Evolutionary conservation across 2,888 invertebrate genomes (phyloP).

Genomic region (Tinea pellionella): DNA sequence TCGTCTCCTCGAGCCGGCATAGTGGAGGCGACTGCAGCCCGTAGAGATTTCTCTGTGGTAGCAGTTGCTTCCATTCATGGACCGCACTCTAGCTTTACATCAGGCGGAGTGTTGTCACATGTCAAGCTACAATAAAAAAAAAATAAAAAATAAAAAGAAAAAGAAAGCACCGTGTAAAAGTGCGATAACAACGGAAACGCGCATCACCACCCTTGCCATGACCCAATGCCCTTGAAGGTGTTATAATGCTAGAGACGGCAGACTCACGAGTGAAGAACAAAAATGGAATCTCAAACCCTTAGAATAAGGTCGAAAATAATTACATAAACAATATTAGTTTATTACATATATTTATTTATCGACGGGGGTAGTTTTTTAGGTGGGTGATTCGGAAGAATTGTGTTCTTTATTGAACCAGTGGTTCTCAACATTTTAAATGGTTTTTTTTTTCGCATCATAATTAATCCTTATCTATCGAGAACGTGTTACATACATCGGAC

Average conservation of each 20-base stretch:
- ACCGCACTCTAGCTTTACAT: too few species aligned
- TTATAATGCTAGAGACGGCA: neutral
- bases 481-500: too few species aligned
- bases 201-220: neutral
- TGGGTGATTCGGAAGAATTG: neutral
- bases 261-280: neutral
- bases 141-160: neutral
- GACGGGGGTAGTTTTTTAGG: neutral
- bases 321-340: neutral
- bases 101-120: too few species aligned
- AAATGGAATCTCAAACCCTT: neutral
- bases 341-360: neutral
- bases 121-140: too few species aligned
- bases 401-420: neutral
- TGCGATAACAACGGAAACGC: neutral
- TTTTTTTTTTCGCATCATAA: too few species aligned
- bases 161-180: too few species aligned
- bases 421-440: neutral
- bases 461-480: too few species aligned
- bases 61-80: too few species aligned
- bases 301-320: neutral
- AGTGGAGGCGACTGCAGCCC: too few species aligned
- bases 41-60: too few species aligned
- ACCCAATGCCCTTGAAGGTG: conserved; percentile 4
- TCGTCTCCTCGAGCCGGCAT: too few species aligned